Base-by-base conservation (phyloP, 2,888 invertebrate species). In the Rhogogaster chlorosoma region DNA sequence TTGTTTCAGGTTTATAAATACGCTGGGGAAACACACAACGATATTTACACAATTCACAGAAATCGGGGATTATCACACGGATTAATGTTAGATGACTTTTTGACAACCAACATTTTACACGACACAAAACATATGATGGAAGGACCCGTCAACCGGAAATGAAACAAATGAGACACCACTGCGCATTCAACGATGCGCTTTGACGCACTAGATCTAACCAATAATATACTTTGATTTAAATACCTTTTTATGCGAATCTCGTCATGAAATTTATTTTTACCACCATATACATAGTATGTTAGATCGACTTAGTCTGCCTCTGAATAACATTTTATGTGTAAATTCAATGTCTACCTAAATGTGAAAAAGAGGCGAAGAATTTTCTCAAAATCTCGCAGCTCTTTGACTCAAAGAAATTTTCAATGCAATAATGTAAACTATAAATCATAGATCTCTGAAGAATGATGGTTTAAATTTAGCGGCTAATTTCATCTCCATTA, bases 101-200 rank as follows among this genome's bases (percentile, higher is more conserved):
- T 83, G 83, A 83, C 83, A 83, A 67, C 83, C 83, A 32, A 67
- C 83, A 83, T 10, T 83, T 49, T 83, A 49, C 80, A 36, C 67
- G n/a, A 49, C 83, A 83, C 64, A 67, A 83, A 83, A 83, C 83
- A 83, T 83, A 83, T 83, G 83, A 83, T 83, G 64, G 80, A 83
- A 42, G 64, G 64, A 61, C 36, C 29, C 64, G 49, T 83, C 64
- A 36, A 83, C 83, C 83, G 83, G 83, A 83, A 70, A 67, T 83
- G 83, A 83, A 67, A 83, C 49, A 67, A 67, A 83, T 83, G 10
- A 42, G 1, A 67, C 38, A 67, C 67, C 38, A 15, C 18, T 67
- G 83, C 67, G 67, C 67, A 45, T 32, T 29, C 26, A 42, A n/a
- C 22, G 45, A 42, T 42, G 73, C 73, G 73, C 45, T 67, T 80